Evolutionary conservation across 1,140 invertebrate species (phyloP), one percentile per base, ranked within the genome.

Genomic region (Trichonephila clavata): DNA sequence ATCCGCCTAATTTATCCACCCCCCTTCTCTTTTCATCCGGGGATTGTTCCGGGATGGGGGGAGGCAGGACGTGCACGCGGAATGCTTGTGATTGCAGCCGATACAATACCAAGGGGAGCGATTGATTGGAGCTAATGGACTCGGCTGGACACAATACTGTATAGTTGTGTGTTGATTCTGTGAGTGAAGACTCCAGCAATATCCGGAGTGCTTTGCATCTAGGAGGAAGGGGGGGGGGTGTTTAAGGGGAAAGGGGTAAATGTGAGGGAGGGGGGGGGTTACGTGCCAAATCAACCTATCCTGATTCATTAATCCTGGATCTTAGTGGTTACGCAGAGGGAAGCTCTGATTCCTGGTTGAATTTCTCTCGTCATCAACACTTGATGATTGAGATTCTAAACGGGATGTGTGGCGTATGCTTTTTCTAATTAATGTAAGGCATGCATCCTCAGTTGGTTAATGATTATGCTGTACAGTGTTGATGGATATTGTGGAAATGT

Each of bases 61-160:
- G 50, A 18, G 32, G 59, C 63, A n/a, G 63, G 24, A 86, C 18
- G 57, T 59, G 71, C 24, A 16, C 57, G 77, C 18, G 88, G 50
- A n/a, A 59, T 32, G 88, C 50, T 90, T 80, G 88, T 60, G 71
- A 90, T 90, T 90, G 68, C 57, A 32, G 68, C 39, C 68, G 89
- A 91, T 83, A 81, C 89, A 91, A 83, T 91, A 63, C 77, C 89
- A 63, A 50, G 89, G 89, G 89, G 59, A 83, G 68, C 89, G 68
- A 91, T 91, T 91, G 89, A 91, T 91, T 91, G 89, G 59, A 80
- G 77, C 89, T 91, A 91, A 91, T 91, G 89, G 89, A 91, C 89
- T 91, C 77, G 21, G 60, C 89, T 80, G 89, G 89, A 91, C 89
- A 91, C 89, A 83, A 91, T 91, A 91, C 89, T 32, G 68, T 90